A percentile compares a stretch with the other conserved stretches of the same genome.
Evolutionary conservation across 2,113 vertebrate genomes (phyloP).

Genomic region (Scalopus aquaticus): DNA sequence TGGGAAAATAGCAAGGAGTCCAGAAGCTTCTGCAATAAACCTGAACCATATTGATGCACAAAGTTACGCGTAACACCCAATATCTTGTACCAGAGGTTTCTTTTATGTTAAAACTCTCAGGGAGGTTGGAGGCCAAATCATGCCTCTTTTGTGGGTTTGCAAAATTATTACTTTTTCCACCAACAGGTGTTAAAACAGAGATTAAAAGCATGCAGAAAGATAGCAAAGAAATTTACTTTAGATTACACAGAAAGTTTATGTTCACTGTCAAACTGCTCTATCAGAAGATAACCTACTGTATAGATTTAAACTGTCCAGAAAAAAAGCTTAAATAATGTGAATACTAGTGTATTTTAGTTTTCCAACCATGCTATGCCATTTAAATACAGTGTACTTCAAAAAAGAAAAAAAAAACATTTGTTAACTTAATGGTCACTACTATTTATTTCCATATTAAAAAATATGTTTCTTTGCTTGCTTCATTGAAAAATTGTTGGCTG

Average conservation of each 20-base stretch:
- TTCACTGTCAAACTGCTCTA: background rate
- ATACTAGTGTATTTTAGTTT: background rate
- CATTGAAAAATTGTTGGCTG: background rate
- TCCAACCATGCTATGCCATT: background rate
- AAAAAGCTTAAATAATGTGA: background rate
- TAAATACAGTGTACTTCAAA: background rate
- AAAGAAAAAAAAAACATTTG: background rate
- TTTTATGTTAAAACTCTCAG: background rate
- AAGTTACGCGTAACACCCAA: background rate
- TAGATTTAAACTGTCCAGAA: background rate
- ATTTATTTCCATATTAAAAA: background rate
- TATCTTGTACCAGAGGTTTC: background rate
- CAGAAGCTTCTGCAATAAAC: background rate
- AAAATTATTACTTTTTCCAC: background rate
- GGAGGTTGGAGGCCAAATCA: background rate
- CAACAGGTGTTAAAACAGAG: background rate
- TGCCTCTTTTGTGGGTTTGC: background rate
- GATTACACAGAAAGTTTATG: background rate
- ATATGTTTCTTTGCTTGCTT: background rate
- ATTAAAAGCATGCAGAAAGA: background rate
- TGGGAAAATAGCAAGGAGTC: background rate
- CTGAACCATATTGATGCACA: background rate
- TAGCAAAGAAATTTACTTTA: background rate
- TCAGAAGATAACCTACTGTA: background rate
- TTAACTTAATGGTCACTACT: background rate